phyloP scores from a whole-genome alignment of 2,888 invertebrate genomes.

The Plebejus anna region DNA sequence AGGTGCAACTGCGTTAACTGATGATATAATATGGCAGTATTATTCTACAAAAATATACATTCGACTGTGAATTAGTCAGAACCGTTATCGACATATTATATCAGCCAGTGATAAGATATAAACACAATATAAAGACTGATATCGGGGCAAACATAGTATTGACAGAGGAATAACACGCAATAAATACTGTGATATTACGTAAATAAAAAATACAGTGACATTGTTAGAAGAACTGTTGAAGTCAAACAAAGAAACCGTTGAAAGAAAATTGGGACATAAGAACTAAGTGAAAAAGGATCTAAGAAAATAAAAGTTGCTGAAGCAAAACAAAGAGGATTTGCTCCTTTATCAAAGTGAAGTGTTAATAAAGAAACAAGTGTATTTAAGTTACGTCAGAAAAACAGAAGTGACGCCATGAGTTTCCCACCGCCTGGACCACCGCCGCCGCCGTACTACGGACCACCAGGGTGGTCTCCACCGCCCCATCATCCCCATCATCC shows the following conservation, averaged over 20 bases:
- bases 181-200: not conserved
- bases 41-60: not conserved
- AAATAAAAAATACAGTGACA: not conserved
- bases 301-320: not conserved
- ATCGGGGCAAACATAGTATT: not conserved
- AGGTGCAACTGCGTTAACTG: no score
- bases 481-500: conserved; percentile 44
- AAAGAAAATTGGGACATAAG: not conserved
- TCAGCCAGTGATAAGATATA: conserved; percentile 22
- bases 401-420: conserved; percentile 48
- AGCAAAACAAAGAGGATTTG: not conserved
- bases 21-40: not conserved
- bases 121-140: not conserved
- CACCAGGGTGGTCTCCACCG: conserved; percentile 44
- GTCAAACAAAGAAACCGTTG: not conserved
- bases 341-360: not conserved
- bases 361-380: not conserved
- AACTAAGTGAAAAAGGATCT: not conserved
- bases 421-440: conserved; percentile 50
- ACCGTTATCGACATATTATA: not conserved
- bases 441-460: conserved; percentile 49
- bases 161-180: not conserved
- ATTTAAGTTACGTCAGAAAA: not conserved
- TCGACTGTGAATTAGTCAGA: conserved; percentile 6
- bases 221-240: not conserved